Conservation (phyloP, 2,113 vertebrate genomes). For the Phasianus colchicus region DNA sequence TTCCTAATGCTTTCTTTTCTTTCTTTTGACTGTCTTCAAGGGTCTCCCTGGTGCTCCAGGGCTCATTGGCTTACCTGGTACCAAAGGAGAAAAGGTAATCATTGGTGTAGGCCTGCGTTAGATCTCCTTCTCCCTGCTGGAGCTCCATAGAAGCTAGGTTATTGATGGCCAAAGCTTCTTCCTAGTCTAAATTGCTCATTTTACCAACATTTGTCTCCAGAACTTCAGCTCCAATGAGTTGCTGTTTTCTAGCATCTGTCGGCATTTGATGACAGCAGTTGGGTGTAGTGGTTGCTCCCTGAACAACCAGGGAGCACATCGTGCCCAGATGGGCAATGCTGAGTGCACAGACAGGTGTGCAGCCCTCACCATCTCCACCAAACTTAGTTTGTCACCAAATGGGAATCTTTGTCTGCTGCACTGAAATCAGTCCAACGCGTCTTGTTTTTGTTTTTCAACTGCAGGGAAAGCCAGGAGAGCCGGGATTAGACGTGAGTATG, state of each 20-base stretch:
- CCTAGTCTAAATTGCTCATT: background rate
- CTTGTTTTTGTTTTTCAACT: constrained; percentile 29
- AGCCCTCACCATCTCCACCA: fast-evolving
- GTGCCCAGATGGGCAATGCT: background rate
- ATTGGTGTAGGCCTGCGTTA: background rate
- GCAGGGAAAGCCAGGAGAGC: constrained; percentile 92
- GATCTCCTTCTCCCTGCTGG: background rate
- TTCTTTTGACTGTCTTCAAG: constrained; percentile 19
- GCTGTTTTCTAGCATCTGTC: background rate
- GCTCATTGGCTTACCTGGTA: constrained; percentile 91
- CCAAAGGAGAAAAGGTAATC: constrained; percentile 94
- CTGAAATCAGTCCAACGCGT: background rate
- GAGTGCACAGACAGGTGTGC: background rate
- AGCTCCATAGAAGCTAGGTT: background rate
- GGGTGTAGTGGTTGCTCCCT: background rate
- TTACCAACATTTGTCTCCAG: background rate
- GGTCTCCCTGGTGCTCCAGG: constrained; percentile 78
- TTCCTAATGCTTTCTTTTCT: background rate
- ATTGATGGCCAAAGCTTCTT: background rate
- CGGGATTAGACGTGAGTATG: constrained; percentile 93
- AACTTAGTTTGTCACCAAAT: background rate
- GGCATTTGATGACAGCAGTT: background rate
- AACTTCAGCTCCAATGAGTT: background rate
- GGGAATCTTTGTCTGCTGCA: background rate
- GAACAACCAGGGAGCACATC: background rate